These are phyloP conservation scores for Ischnura elegans DNA, from an alignment of 2,888 invertebrate species.

Conservation along the genomic window DNA sequence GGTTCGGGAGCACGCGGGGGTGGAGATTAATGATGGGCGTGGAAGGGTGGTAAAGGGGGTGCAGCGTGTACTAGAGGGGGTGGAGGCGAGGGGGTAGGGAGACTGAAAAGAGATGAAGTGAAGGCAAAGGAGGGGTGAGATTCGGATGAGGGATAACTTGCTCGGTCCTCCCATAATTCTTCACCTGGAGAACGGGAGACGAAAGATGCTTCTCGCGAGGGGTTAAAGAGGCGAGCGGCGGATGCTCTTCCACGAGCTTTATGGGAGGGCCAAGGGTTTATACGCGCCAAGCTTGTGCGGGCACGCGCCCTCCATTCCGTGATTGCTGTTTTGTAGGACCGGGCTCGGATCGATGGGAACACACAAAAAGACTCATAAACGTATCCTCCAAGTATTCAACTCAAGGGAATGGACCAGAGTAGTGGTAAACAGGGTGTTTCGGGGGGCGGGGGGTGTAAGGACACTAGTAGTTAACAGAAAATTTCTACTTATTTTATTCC, in stretches of 20 bases:
- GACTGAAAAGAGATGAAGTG: slow-evolving; percentile 41
- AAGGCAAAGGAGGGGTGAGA: neutral
- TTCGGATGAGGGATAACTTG: slow-evolving; percentile 45
- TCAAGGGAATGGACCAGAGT: too few relatives aligned
- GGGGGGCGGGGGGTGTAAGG: too few relatives aligned
- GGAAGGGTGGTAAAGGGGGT: neutral
- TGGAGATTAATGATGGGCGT: neutral
- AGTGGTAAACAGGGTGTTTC: too few relatives aligned
- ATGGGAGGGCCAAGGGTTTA: neutral
- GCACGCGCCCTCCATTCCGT: neutral
- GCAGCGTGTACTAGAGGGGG: neutral
- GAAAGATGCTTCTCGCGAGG: slow-evolving; percentile 25
- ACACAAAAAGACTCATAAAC: too few relatives aligned
- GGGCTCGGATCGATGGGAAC: too few relatives aligned
- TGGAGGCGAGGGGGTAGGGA: neutral
- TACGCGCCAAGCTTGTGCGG: neutral
- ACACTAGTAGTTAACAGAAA: too few relatives aligned
- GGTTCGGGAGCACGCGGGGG: neutral
- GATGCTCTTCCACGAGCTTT: neutral
- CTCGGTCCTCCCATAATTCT: slow-evolving; percentile 35
- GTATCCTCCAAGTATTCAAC: too few relatives aligned
- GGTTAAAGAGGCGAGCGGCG: neutral
- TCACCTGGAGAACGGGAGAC: slow-evolving; percentile 41
- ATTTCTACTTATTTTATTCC: too few relatives aligned
- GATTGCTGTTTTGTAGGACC: too few relatives aligned